Evolutionary conservation across 2,797 vertebrate species (phyloP).

Genomic region (Fistularia tabacaria): DNA sequence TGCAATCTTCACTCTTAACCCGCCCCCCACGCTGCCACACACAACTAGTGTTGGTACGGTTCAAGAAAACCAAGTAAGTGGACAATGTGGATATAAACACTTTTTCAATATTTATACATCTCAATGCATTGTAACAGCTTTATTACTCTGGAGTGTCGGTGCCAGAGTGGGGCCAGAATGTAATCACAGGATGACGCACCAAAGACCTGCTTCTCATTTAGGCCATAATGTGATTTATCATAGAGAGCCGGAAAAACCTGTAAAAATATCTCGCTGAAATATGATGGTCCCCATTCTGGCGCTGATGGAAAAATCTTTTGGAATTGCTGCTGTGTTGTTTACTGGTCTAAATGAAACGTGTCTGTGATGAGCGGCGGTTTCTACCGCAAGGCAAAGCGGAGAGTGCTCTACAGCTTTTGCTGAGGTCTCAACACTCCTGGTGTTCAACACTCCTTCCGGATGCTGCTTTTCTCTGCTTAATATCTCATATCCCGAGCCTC

Average conservation of each 20-base stretch:
- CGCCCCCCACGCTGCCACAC: too few species aligned
- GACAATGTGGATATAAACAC: too few species aligned
- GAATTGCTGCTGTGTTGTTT: not conserved
- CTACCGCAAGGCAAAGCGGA: not conserved
- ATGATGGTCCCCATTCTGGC: constrained; percentile 2
- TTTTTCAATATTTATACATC: not conserved
- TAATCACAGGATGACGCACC: constrained; percentile 4
- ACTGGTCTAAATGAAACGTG: not conserved
- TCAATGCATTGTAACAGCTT: not conserved
- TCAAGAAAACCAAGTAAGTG: too few species aligned
- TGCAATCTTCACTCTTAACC: too few species aligned
- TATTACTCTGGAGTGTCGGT: not conserved
- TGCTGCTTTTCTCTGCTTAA: constrained; percentile 39
- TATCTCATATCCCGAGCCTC: constrained; percentile 29
- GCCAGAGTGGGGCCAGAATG: not conserved
- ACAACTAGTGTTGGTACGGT: too few species aligned
- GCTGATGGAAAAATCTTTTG: constrained; percentile 8
- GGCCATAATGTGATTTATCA: constrained; percentile 5
- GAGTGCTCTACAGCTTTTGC: constrained; percentile 1
- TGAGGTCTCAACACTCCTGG: constrained; percentile 3
- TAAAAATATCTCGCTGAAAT: constrained; percentile 5
- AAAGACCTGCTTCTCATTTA: constrained; percentile 11
- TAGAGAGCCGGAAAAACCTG: not conserved
- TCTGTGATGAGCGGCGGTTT: constrained; percentile 3
- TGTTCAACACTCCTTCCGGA: constrained; percentile 16